phyloP scores from a whole-genome alignment of 2,113 vertebrate genomes.

The Glareola pratincola region DNA sequence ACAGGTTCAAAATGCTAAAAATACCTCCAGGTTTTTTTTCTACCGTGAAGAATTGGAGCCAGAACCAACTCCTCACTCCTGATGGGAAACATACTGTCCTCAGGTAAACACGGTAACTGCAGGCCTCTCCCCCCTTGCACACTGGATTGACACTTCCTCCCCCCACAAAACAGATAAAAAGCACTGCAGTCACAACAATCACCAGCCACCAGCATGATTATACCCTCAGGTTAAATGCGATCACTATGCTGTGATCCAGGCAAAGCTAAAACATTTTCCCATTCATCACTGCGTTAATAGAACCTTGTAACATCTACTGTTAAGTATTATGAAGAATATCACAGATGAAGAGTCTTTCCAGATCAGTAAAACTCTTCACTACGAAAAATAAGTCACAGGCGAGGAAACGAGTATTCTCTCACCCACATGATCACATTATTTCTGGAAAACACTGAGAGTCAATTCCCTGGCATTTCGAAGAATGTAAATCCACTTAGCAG shows the following conservation, averaged over 20 bases:
- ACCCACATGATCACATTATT: background rate
- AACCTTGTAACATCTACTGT: background rate
- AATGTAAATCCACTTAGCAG: background rate
- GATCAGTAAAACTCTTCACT: background rate
- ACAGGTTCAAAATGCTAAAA: constrained; percentile 29
- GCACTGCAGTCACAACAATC: background rate
- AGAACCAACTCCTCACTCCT: background rate
- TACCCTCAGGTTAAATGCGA: background rate
- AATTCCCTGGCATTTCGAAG: background rate
- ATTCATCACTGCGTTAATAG: background rate
- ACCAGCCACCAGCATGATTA: background rate
- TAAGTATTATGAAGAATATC: background rate
- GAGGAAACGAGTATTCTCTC: background rate
- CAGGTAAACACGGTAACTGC: background rate
- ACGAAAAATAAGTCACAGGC: background rate
- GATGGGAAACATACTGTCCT: background rate
- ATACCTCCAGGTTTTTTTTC: background rate
- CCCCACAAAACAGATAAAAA: background rate
- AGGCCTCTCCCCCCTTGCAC: background rate
- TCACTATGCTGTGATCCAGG: background rate
- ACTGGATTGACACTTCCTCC: background rate
- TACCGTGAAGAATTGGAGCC: background rate
- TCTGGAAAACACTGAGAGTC: background rate
- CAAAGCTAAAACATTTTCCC: background rate
- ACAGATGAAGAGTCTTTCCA: background rate